phyloP scores from a whole-genome alignment of 92 coral and sea anemone genomes.

The Montipora capitata region DNA sequence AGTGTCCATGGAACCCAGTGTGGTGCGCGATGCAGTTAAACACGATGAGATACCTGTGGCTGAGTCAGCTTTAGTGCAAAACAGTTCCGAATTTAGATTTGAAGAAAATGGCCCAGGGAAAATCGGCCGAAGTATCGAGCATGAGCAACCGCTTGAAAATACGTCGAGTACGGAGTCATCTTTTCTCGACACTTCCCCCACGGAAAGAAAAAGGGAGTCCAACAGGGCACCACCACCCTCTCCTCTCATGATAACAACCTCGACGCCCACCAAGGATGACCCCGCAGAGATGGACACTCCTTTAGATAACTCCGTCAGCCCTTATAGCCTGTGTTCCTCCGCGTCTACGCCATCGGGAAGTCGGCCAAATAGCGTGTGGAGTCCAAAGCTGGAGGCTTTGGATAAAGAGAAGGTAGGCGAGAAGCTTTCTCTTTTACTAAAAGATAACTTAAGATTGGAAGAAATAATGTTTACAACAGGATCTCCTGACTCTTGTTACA shows the following conservation, averaged over 20 bases:
- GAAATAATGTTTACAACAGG: no score
- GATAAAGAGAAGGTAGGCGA: conserved; percentile 93
- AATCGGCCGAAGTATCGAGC: not conserved
- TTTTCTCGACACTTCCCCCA: conserved; percentile 14
- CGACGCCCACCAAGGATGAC: conserved; percentile 81
- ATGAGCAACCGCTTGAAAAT: conserved; percentile 15
- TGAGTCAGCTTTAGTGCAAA: not conserved
- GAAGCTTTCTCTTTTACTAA: not conserved
- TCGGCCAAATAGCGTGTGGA: conserved; percentile 92
- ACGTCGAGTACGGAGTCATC: conserved; percentile 35
- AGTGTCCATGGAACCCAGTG: not conserved
- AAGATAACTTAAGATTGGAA: no score
- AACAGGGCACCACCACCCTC: conserved; percentile 68
- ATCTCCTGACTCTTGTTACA: no score
- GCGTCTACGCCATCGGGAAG: conserved; percentile 86
- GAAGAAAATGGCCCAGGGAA: conserved; percentile 39
- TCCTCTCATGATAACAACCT: conserved; percentile 76
- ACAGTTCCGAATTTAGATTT: not conserved
- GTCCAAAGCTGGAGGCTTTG: conserved; percentile 94
- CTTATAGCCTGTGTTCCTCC: conserved; percentile 75
- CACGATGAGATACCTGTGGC: not conserved
- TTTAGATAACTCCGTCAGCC: conserved; percentile 73
- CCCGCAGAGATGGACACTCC: conserved; percentile 43
- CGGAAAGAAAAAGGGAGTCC: not conserved
- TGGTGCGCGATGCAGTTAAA: not conserved